Percentiles rank a stretch among this genome's conserved stretches.
phyloP scores from a whole-genome alignment of 2,888 invertebrate genomes.

The Gari tellinella region DNA sequence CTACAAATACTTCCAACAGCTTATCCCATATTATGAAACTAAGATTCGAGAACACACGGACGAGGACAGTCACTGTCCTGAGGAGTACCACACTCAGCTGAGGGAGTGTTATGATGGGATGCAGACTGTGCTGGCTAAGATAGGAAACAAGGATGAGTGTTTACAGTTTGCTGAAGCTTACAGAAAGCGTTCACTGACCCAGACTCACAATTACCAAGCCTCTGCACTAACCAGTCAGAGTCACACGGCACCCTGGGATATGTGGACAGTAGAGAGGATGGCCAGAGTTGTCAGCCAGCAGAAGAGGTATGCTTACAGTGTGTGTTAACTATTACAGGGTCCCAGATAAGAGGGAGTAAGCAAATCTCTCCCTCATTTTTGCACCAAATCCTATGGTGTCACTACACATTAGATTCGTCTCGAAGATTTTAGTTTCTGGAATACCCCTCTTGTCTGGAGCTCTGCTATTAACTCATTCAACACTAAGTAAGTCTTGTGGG shows the following conservation, averaged over 20 bases:
- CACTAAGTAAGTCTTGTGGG: too few species aligned
- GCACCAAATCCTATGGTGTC: too few species aligned
- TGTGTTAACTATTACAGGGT: too few species aligned
- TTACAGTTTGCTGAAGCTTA: conserved; percentile 79
- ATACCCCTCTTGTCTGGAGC: too few species aligned
- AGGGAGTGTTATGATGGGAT: conserved; percentile 79
- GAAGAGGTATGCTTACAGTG: conserved; percentile 57
- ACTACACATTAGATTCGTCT: too few species aligned
- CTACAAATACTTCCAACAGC: conserved; percentile 70
- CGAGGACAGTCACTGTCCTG: conserved; percentile 76
- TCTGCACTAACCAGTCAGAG: conserved; percentile 54
- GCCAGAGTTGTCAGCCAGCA: conserved; percentile 74
- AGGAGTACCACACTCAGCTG: conserved; percentile 73
- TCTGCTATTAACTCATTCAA: too few species aligned
- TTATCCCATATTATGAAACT: conserved; percentile 70
- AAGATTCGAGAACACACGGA: conserved; percentile 75
- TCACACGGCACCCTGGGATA: conserved; percentile 61
- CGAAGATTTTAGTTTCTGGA: too few species aligned
- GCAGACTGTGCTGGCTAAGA: conserved; percentile 74
- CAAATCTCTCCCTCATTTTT: too few species aligned
- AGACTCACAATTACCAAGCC: conserved; percentile 68
- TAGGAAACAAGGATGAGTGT: conserved; percentile 77
- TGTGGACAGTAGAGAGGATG: conserved; percentile 76
- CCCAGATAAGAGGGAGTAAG: too few species aligned
- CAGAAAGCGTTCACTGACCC: conserved; percentile 68